Evolutionary conservation across 2,113 vertebrate genomes (phyloP).

Genomic region (Sorex fumeus): DNA sequence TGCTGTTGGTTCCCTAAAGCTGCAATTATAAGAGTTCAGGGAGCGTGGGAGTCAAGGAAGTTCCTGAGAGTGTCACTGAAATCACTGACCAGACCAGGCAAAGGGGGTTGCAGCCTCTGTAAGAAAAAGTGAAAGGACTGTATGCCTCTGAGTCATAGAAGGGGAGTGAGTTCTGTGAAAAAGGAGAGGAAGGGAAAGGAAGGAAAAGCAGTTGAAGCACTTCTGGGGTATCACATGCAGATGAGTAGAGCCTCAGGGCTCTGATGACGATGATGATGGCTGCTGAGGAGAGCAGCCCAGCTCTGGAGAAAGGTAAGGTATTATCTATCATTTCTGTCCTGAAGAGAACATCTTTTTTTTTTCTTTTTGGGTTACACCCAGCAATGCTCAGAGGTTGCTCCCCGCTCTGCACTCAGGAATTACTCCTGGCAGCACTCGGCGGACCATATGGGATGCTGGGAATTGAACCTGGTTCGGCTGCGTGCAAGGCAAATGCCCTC

Average conservation of each 20-base stretch:
- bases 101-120: background rate
- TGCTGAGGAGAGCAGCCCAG: background rate
- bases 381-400: too few species aligned
- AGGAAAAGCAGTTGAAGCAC: background rate
- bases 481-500: too few species aligned
- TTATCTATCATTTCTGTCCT: constrained; percentile 3
- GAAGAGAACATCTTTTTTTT: background rate
- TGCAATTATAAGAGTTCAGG: constrained; percentile 48
- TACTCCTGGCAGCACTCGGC: too few species aligned
- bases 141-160: background rate
- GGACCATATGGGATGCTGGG: too few species aligned
- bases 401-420: too few species aligned
- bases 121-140: constrained; percentile 5
- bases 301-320: background rate
- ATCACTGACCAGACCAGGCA: background rate
- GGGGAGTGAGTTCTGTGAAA: background rate
- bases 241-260: too few species aligned
- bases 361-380: too few species aligned
- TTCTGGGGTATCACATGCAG: background rate
- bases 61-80: background rate
- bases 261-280: background rate
- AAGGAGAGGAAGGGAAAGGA: background rate
- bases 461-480: too few species aligned
- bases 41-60: background rate
- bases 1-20: constrained; percentile 10